phyloP scores from a whole-genome alignment of 2,888 invertebrate species.

The Cosmopolites sordidus region DNA sequence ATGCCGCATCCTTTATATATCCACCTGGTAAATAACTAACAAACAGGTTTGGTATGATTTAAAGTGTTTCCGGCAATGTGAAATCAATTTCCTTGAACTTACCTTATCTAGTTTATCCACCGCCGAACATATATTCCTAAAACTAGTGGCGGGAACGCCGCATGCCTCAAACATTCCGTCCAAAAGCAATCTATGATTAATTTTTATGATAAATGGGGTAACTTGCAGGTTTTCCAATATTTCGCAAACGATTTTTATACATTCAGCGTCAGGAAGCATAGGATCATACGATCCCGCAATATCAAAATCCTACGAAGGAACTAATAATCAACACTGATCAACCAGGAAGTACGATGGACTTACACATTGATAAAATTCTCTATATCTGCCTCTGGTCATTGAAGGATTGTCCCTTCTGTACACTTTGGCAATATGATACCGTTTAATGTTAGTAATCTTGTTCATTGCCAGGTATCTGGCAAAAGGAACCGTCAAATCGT shows the following conservation, averaged over 20 bases:
- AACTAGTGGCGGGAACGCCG: slow-evolving; percentile 86
- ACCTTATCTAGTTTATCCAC: slow-evolving; percentile 98
- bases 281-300: slow-evolving; percentile 94
- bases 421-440: slow-evolving; percentile 98
- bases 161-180: slow-evolving; percentile 98
- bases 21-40: too few species aligned
- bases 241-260: slow-evolving; percentile 90
- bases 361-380: slow-evolving; percentile 99
- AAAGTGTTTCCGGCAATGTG: not conserved
- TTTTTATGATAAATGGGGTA: slow-evolving; percentile 84
- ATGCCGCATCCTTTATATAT: too few species aligned
- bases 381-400: slow-evolving; percentile 90
- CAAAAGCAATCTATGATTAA: slow-evolving; percentile 89
- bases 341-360: slow-evolving; percentile 56
- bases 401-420: slow-evolving; percentile 97
- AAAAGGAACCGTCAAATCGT: slow-evolving; percentile 97
- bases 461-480: slow-evolving; percentile 98
- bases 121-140: slow-evolving; percentile 91
- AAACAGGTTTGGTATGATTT: too few species aligned
- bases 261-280: slow-evolving; percentile 98
- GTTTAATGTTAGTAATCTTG: slow-evolving; percentile 87
- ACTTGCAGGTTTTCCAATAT: slow-evolving; percentile 78
- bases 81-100: slow-evolving; percentile 9
- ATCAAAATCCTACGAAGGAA: slow-evolving; percentile 90
- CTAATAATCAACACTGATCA: too few species aligned